Evolutionary conservation across 2,113 vertebrate species (phyloP), one percentile per base, ranked within the genome.

Genomic region (Salvelinus namaycush): DNA sequence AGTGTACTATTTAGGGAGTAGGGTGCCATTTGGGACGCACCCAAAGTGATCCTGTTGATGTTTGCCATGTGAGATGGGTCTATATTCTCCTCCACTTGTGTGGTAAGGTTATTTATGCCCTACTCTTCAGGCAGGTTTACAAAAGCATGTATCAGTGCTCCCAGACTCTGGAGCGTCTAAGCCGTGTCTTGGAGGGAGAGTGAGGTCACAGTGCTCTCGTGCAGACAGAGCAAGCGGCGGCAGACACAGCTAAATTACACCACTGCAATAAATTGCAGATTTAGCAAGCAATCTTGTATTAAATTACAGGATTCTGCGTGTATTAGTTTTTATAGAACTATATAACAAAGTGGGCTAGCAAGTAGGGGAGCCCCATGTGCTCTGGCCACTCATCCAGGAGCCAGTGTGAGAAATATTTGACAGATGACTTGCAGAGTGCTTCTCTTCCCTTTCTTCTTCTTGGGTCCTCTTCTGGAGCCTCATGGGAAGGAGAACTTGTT

Each of bases 301-400:
- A 72, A 68, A 81, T 65, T 60, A 59, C 68, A 85, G 65, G 69
- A 72, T 80, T 81, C 22, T 72, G 51, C 73, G 8, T 67, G 54
- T 18, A 73, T 78, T 70, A 22, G 26, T 76, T 80, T 87, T 70
- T 87, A 88, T 78, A 75, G 78, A 77, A 49, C 49, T 44, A 81
- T 83, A 57, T 78, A 84, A 72, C 48, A 75, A 34, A 71, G n/a
- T 9, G 7, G 59, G n/a, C 8, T 62, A 22, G 18, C 12, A 8
- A 9, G 6, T 16, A 73, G 22, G 65, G 57, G 51, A 77, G 62
- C 78, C 49, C 9, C 39, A 39, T 73, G 72, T 75, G 76, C 77
- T 82, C 73, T 83, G 74, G 80, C 76, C 57, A 77, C 34, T 27
- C 54, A 76, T 79, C 73, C 77, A 68, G 70, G 74, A 48, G 48